phyloP scores from a whole-genome alignment of 2,888 invertebrate species.

The Drosophila emarginata region DNA sequence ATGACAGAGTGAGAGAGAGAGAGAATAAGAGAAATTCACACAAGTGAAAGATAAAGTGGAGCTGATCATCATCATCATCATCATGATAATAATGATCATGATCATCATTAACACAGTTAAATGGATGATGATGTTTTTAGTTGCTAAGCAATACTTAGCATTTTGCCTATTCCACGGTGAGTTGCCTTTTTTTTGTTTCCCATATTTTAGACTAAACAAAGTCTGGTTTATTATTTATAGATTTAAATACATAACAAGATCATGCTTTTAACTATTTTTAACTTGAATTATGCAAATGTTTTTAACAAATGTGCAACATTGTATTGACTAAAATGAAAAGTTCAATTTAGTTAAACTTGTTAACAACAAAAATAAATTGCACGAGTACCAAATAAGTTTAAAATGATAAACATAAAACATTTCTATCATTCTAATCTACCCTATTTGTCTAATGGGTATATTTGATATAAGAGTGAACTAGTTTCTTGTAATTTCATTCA shows the following conservation, averaged over 20 bases:
- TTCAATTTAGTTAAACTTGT: not conserved
- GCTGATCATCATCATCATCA: not conserved
- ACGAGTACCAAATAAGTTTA: not conserved
- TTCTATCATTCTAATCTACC: no score
- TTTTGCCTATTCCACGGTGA: slow-evolving; percentile 3
- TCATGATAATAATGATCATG: no score
- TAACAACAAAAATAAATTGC: not conserved
- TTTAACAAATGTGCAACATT: not conserved
- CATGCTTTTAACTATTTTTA: slow-evolving; percentile 2
- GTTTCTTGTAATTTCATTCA: not conserved
- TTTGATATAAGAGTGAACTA: no score
- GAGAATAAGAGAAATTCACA: slow-evolving; percentile 4
- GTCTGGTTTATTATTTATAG: slow-evolving; percentile 1
- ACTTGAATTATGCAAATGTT: not conserved
- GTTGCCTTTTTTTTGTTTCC: not conserved
- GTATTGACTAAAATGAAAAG: not conserved
- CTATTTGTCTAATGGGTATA: no score
- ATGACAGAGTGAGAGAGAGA: slow-evolving; percentile 4
- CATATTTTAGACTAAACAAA: not conserved
- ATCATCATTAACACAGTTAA: no score
- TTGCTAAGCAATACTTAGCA: not conserved
- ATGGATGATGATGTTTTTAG: not conserved
- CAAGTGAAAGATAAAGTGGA: slow-evolving; percentile 1
- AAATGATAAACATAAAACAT: not conserved
- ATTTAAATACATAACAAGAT: not conserved